These are phyloP conservation scores for Leucophenga varia DNA, from an alignment of 1,140 invertebrate genomes.

Conservation along the genomic window DNA sequence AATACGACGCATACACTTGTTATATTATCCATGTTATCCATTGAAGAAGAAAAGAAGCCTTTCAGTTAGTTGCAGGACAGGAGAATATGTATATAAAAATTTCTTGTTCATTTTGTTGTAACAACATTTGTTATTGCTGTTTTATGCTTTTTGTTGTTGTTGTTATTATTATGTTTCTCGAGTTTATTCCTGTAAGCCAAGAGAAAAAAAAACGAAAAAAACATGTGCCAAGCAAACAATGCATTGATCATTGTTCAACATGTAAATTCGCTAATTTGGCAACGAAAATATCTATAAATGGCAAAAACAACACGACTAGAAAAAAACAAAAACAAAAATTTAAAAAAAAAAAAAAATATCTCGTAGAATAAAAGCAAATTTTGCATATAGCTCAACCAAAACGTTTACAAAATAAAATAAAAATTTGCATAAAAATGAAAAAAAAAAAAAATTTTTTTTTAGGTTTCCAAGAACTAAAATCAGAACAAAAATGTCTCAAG, in stretches of 20 bases:
- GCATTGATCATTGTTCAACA: conserved; percentile 54
- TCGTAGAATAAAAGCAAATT: conserved; percentile 7
- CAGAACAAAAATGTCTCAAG: conserved; percentile 25
- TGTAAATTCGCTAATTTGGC: conserved; percentile 54
- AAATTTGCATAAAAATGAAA: conserved; percentile 51
- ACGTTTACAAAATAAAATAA: conserved; percentile 44
- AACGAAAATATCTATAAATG: conserved; percentile 44
- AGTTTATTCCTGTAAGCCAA: not conserved
- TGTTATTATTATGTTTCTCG: no score
- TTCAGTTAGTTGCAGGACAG: no score
- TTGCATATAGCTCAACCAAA: no score
- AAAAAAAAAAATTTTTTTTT: no score
- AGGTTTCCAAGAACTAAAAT: conserved; percentile 8
- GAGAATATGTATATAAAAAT: no score
- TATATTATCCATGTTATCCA: no score
- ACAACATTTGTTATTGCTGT: no score
- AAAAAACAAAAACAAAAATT: conserved; percentile 8
- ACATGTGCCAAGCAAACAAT: conserved; percentile 50
- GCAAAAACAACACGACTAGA: conserved; percentile 35
- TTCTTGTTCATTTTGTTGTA: no score
- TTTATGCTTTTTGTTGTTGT: no score
- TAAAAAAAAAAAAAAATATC: not conserved
- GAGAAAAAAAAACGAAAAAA: no score
- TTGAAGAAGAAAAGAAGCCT: no score
- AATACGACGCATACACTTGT: no score